Evolutionary conservation across 2,888 invertebrate genomes (phyloP).

Genomic region (Arenicola marina): DNA sequence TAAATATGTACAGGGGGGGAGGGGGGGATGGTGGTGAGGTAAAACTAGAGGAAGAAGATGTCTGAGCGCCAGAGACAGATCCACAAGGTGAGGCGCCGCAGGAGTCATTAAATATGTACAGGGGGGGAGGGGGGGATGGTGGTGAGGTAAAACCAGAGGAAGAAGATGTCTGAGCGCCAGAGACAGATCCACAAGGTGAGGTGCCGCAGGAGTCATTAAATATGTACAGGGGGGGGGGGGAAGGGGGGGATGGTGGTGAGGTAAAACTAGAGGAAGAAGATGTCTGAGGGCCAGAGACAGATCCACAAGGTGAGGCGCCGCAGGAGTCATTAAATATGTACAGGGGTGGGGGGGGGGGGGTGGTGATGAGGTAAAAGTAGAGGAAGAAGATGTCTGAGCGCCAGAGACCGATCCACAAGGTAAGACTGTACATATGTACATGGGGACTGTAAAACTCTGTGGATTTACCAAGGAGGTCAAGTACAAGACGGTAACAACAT

Average conservation of each 20-base stretch:
- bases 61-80: slow-evolving; percentile 96
- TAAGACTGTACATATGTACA: too few species aligned
- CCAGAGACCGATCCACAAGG: slow-evolving; percentile 92
- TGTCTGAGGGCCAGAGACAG: slow-evolving; percentile 94
- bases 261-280: slow-evolving; percentile 84
- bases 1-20: too few species aligned
- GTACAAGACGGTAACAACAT: too few species aligned
- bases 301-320: slow-evolving; percentile 79
- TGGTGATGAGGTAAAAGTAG: slow-evolving; percentile 61
- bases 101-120: too few species aligned
- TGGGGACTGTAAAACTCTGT: background rate
- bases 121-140: too few species aligned
- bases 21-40: too few species aligned
- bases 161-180: slow-evolving; percentile 92
- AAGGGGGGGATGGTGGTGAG: slow-evolving; percentile 92
- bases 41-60: slow-evolving; percentile 77
- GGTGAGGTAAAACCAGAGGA: slow-evolving; percentile 70
- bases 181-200: slow-evolving; percentile 86
- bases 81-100: slow-evolving; percentile 74
- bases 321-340: too few species aligned
- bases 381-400: slow-evolving; percentile 94
- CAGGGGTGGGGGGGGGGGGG: too few species aligned
- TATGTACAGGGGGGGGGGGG: too few species aligned
- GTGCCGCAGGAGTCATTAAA: too few species aligned
- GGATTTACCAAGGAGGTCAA: too few species aligned